Base-by-base conservation (phyloP, 1,140 invertebrate genomes). In the Papilio polytes region DNA sequence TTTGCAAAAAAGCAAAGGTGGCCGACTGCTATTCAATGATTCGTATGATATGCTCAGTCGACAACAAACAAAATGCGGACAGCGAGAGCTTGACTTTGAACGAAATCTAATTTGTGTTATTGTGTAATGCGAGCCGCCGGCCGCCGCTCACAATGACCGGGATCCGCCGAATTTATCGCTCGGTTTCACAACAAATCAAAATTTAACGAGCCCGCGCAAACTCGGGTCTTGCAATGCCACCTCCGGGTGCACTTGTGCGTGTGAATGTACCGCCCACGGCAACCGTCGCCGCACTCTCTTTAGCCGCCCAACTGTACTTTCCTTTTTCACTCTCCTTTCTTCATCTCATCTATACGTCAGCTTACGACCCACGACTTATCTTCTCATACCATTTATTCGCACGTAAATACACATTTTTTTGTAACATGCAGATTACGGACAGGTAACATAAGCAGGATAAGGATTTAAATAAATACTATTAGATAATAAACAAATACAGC, bases 101-200 rank as follows among this genome's bases (percentile, higher is more conserved):
- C 89, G 90, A 91, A 94, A 94, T 94, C 92, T 94, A 94, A 94
- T 94, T 94, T 94, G 91, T 92, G 88, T 93, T 93, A 94, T 94
- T 94, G 92, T 94, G 92, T 91, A 93, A 93, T 90, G 87, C 84
- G 89, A 93, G 90, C 89, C 80, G 86, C 84, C 78, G 80, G 84
- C 80, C 72, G 78, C 56, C 79, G 70, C 78, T 81, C 86, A 86
- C 84, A 80, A 84, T 63, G 77, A 36, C 53, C n/a, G 56, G 87
- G 84, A 93, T 92, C 87, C 82, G 63, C 81, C 82, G 87, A 88
- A 93, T 93, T 92, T 92, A 88, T 89, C 92, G 92, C 85, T 93
- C 90, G 93, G 93, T 93, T 94, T 91, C 92, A 94, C 92, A 93
- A 94, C 91, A 94, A 95, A 94, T 95, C 88, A 94, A 91, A 91